These are phyloP conservation scores for Caenorhabditis parvicauda DNA, from an alignment of 2,888 invertebrate species.

Conservation along the genomic window DNA sequence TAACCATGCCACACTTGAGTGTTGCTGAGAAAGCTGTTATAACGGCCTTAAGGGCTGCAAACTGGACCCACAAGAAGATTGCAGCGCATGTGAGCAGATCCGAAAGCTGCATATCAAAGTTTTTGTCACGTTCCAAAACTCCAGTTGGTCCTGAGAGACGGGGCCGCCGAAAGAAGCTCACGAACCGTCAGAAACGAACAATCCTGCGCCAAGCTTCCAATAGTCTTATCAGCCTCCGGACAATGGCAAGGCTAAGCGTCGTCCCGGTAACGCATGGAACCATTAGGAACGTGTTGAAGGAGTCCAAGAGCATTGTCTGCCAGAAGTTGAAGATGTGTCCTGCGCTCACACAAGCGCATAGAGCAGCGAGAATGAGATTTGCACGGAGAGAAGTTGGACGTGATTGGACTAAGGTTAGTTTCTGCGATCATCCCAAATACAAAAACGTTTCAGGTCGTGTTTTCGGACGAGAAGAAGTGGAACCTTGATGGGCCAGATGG, in stretches of 20 bases:
- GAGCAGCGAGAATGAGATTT: conserved; percentile 9
- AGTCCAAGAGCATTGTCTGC: neutral
- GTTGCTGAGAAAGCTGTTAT: too few species aligned
- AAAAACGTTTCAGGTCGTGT: conserved; percentile 23
- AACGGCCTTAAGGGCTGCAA: too few species aligned
- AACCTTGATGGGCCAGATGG: conserved; percentile 48
- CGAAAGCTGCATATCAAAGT: too few species aligned
- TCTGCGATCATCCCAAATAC: rapidly evolving
- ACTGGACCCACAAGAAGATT: too few species aligned
- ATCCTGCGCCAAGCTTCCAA: neutral
- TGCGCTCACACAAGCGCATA: conserved; percentile 7
- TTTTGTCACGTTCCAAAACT: too few species aligned
- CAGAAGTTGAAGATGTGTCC: conserved; percentile 3
- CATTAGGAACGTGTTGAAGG: neutral
- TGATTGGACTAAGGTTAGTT: conserved; percentile 3
- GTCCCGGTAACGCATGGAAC: neutral
- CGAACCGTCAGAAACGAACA: neutral
- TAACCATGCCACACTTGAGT: too few species aligned
- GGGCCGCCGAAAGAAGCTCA: neutral
- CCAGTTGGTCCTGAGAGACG: too few species aligned
- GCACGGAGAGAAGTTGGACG: conserved; percentile 6
- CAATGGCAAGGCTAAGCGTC: neutral
- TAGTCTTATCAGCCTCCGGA: too few species aligned
- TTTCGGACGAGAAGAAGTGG: conserved; percentile 46
- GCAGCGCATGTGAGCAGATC: too few species aligned